Base-by-base conservation (phyloP, 2,888 invertebrate genomes). In the Himalopsyche anomala region DNA sequence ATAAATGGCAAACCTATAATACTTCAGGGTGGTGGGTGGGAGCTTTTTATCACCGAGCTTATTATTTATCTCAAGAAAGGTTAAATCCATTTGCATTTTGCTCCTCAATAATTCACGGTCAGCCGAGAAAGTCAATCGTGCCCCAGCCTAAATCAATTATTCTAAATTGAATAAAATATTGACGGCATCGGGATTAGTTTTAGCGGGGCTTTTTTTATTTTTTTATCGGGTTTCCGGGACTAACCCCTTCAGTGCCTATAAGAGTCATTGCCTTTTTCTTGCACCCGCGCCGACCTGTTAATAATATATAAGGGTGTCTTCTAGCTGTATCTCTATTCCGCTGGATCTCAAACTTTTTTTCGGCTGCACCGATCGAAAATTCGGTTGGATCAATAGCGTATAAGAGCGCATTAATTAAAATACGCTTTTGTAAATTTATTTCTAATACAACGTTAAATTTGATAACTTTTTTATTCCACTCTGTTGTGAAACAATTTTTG, bases 231-330 rank as follows among this genome's bases (percentile, higher is more conserved):
- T 62, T 62, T 62, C 62, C 62, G 62, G 62, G 19, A 19, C 19
- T 62, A 62, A 2, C 62, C 62, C 62, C 62, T 62, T 62, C 62
- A 62, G 62, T 62, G 28, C 62, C 62, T n/a, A 62, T 62, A 62
- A 62, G 62, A 62, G 62, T 62, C 62, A 62, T 62, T 62, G 62
- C 62, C 62, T 62, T 19, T 62, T 62, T 62, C 62, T 62, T 62
- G 62, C 19, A 28, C 62, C 62, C 19, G 19, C 62, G 62, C 62
- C 28, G 62, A 62, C 62, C 62, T 62, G 62, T 62, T 62, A 62
- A 62, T 62, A 62, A 19, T 62, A 19, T 62, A 62, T 62, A 19
- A 62, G 62, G 62, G 19, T 62, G 62, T 19, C 28, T 56, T 62
- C 62, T 62, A 62, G 19, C 28, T 62, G n/a, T 62, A 11, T 62